Evolutionary conservation across 2,113 vertebrate genomes (phyloP), one percentile per base, ranked within the genome.

Genomic region (Prinia subflava): DNA sequence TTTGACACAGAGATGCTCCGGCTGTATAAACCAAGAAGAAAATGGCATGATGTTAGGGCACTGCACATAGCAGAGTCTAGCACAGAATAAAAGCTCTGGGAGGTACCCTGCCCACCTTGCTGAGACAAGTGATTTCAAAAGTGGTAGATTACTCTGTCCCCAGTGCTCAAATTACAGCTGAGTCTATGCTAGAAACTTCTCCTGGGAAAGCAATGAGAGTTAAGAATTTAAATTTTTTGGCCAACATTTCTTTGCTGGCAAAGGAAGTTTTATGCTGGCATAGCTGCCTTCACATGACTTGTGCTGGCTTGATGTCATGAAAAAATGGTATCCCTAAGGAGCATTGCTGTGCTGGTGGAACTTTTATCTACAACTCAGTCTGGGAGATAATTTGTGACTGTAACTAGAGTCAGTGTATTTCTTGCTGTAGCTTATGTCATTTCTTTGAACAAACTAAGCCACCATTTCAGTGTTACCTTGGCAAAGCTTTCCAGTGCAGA

Each of bases 371-470:
- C 33, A 93, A 65, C 71, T 83, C 64, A 70, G 55, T 81, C 52
- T 24, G 13, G 89, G 88, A 93, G 91, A 90, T 85, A 90, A 92
- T 91, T 94, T 94, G 79, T 90, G 81, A 24, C 76, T 89, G 71
- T 71, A 75, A 91, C 68, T 90, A 22, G 15, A 95, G 47, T 81
- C 68, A 11, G 55, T 75, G 92, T 60, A 12, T 39, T 93, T 92
- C 71, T 94, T 81, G 59, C 68, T 93, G 50, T 63, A 86, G 39
- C 35, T 94, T 93, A 69, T 90, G 79, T 88, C 15, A 80, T 95
- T 92, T 53, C 83, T 96, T 74, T 63, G 89, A 81, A 80, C 77
- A 94, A 96, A 93, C 41, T 27, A 95, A 93, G 47, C 64, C 60
- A 89, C 90, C 64, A 57, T 50, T 92, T 92, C 35, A 86, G 83